Percentiles rank a stretch among this genome's conserved stretches.
These are phyloP conservation scores for Lutjanus erythropterus DNA, from an alignment of 2,113 vertebrate genomes.

Conservation along the genomic window DNA sequence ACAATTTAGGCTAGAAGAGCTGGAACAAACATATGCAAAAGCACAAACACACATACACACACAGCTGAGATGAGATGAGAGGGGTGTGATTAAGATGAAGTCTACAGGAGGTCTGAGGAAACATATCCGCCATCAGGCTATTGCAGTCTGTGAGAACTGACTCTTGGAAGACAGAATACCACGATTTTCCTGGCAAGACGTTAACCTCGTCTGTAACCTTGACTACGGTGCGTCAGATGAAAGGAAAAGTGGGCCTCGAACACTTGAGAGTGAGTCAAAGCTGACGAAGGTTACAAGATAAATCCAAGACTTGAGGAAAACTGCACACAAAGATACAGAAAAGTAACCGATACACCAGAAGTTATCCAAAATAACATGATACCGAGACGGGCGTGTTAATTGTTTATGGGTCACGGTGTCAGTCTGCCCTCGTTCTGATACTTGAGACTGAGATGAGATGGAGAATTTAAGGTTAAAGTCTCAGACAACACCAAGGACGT, in stretches of 20 bases:
- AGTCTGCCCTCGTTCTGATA: slow-evolving; percentile 11
- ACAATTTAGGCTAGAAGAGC: slow-evolving; percentile 64
- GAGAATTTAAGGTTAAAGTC: slow-evolving; percentile 5
- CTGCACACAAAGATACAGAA: background rate
- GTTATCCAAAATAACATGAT: background rate
- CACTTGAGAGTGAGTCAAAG: slow-evolving; percentile 12
- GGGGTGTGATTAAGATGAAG: slow-evolving; percentile 65
- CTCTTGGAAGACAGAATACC: slow-evolving; percentile 59
- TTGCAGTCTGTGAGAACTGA: slow-evolving; percentile 64
- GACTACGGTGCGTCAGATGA: slow-evolving; percentile 49
- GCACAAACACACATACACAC: slow-evolving; percentile 27
- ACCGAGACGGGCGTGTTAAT: background rate
- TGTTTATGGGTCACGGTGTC: background rate
- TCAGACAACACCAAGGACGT: slow-evolving; percentile 11
- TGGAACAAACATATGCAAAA: slow-evolving; percentile 61
- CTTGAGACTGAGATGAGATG: background rate
- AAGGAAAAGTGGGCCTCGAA: slow-evolving; percentile 41
- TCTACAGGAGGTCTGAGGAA: slow-evolving; percentile 71
- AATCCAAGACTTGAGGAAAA: background rate
- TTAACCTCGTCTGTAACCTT: slow-evolving; percentile 50
- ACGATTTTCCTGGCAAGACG: slow-evolving; percentile 69
- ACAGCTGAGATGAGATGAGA: slow-evolving; percentile 54
- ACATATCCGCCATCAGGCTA: slow-evolving; percentile 60
- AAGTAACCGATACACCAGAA: background rate
- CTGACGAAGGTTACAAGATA: background rate